These are phyloP conservation scores for Epizoanthus fatuus DNA, from an alignment of 92 coral and sea anemone genomes.

Conservation along the genomic window DNA sequence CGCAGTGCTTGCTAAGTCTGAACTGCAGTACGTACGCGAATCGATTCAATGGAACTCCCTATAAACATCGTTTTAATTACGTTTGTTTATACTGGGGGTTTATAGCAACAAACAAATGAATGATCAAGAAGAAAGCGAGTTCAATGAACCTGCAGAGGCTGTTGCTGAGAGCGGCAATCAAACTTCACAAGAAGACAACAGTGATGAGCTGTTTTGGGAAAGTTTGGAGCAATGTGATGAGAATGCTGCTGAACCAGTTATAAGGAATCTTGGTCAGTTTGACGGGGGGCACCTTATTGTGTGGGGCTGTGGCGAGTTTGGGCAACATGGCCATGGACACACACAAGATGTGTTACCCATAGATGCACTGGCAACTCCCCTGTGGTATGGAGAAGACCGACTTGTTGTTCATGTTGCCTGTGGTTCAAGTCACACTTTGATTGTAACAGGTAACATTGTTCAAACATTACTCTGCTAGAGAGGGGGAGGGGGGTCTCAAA, in stretches of 20 bases:
- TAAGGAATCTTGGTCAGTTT: neutral
- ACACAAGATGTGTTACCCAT: slow-evolving; percentile 61
- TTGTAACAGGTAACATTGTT: slow-evolving; percentile 79
- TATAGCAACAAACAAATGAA: slow-evolving; percentile 2
- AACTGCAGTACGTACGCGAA: no score
- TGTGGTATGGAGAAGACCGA: slow-evolving; percentile 82
- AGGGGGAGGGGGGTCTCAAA: neutral
- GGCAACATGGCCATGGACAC: slow-evolving; percentile 97
- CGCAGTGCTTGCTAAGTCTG: neutral
- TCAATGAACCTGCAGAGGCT: neutral
- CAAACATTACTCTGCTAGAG: neutral
- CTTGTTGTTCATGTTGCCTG: slow-evolving; percentile 77
- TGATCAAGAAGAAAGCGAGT: neutral
- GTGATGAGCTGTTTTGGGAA: neutral
- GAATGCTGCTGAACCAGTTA: neutral
- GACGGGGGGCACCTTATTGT: slow-evolving; percentile 79
- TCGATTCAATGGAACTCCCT: no score
- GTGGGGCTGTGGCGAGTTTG: slow-evolving; percentile 99
- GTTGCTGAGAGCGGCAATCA: neutral
- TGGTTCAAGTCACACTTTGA: slow-evolving; percentile 96
- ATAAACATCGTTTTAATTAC: neutral
- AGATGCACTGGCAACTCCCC: slow-evolving; percentile 68
- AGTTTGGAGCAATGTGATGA: neutral
- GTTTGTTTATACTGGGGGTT: slow-evolving; percentile 1
- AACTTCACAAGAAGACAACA: slow-evolving; percentile 8